Evolutionary conservation across 2,797 vertebrate genomes (phyloP).

Genomic region (Neosilurus hyrtlii): DNA sequence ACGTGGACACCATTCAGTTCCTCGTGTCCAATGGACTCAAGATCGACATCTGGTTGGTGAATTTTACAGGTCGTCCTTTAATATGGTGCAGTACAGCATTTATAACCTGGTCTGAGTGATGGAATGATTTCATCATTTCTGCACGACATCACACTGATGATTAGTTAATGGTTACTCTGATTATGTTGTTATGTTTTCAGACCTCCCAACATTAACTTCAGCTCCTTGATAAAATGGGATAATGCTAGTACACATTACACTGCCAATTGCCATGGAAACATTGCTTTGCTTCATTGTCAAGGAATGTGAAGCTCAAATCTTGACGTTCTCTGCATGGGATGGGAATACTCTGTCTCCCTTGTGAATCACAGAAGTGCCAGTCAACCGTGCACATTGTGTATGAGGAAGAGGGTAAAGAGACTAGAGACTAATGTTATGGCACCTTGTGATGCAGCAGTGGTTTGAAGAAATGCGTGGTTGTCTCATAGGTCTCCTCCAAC

Average conservation of each 20-base stretch:
- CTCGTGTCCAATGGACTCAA: constrained; percentile 85
- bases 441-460: not conserved
- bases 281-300: too few relatives aligned
- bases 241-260: not conserved
- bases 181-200: not conserved
- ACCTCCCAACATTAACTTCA: not conserved
- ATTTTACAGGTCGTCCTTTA: not conserved
- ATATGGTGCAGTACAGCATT: not conserved
- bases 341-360: not conserved
- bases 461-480: not conserved
- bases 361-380: not conserved
- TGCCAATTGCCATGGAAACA: not conserved
- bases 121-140: not conserved
- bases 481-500: not conserved
- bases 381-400: not conserved
- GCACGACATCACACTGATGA: not conserved
- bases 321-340: not conserved
- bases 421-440: not conserved
- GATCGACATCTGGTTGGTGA: constrained; percentile 84
- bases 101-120: not conserved
- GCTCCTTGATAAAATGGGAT: not conserved
- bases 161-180: not conserved
- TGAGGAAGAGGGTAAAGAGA: not conserved
- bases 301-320: too few relatives aligned
- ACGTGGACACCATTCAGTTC: constrained; percentile 85